Base-by-base conservation (phyloP, 2,888 invertebrate species). In the Parnassius orleans region DNA sequence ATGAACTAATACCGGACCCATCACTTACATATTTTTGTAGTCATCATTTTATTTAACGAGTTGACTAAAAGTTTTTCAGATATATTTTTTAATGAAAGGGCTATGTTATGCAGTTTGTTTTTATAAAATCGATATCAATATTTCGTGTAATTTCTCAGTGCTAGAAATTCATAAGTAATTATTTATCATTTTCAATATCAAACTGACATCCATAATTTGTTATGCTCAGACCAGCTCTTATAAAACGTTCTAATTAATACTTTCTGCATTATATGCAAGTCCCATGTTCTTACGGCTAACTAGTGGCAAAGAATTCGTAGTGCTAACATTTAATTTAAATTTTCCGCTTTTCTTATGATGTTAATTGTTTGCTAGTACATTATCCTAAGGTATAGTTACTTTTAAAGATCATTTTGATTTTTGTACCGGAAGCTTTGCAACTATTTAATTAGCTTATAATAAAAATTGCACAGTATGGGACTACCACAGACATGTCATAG, bases 331-430 rank as follows among this genome's bases (percentile, higher is more conserved):
- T 10, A 19, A 44, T 48, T 19, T 3, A 15, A 41, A 10, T 43
- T 3, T 54, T 12, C n/a, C 24, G 58, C 55, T 63, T 58, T 14
- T 5, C 53, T 15, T 53, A 19, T 44, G 41, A 59, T 51, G 15
- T 51, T 15, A 15, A 15, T 2, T 48, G 46, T 51, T 54, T 47
- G 58, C 63, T 63, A 58, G 42, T 54, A 54, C 47, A 42, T 55
- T 53, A 43, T 53, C 44, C 50, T 48, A 47, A 43, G 5, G 5
- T 33, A 33, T 33, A 33, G 33, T 33, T 33, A 33, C 7, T 33
- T 33, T 33, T 33, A 33, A 33, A 5, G 0, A 44, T 51, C 15
- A 12, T 55, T 47, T n/a, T n/a, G n/a, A n/a, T n/a, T n/a, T n/a
- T n/a, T 9, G 14, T 3, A 60, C 33, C 50, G 46, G n/a, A 44